phyloP scores from a whole-genome alignment of 2,797 vertebrate species.

The Rhinatrema bivittatum region DNA sequence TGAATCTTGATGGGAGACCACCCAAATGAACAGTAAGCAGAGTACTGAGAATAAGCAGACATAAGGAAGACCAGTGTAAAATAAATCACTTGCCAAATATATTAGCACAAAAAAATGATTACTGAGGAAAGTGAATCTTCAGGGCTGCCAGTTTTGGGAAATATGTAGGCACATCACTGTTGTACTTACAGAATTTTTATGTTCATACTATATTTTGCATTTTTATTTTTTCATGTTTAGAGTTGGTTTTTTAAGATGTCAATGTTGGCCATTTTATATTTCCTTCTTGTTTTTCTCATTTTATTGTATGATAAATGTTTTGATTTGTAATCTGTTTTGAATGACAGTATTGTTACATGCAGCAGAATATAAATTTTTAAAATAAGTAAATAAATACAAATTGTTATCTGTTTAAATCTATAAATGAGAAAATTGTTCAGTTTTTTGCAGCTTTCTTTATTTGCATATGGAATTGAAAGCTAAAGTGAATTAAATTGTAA shows the following conservation, averaged over 20 bases:
- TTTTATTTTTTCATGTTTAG: too few species aligned
- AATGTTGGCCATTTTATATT: too few species aligned
- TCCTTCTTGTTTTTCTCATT: too few species aligned
- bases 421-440: slow-evolving; percentile 9
- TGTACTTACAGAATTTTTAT: too few species aligned
- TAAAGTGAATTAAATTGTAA: slow-evolving; percentile 2
- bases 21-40: slow-evolving; percentile 61
- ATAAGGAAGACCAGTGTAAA: slow-evolving; percentile 53
- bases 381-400: too few species aligned
- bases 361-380: too few species aligned
- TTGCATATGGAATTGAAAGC: not conserved
- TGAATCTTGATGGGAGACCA: slow-evolving; percentile 83
- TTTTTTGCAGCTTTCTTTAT: not conserved
- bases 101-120: not conserved
- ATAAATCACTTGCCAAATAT: slow-evolving; percentile 50
- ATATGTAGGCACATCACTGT: too few species aligned
- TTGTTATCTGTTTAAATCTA: not conserved
- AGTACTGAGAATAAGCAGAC: slow-evolving; percentile 73
- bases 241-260: too few species aligned
- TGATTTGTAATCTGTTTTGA: too few species aligned
- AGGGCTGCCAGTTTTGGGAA: not conserved
- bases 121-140: not conserved
- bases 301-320: too few species aligned
- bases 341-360: too few species aligned
- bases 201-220: too few species aligned